Conservation (phyloP, 1,140 invertebrate genomes). For the Palaemon carinicauda region DNA sequence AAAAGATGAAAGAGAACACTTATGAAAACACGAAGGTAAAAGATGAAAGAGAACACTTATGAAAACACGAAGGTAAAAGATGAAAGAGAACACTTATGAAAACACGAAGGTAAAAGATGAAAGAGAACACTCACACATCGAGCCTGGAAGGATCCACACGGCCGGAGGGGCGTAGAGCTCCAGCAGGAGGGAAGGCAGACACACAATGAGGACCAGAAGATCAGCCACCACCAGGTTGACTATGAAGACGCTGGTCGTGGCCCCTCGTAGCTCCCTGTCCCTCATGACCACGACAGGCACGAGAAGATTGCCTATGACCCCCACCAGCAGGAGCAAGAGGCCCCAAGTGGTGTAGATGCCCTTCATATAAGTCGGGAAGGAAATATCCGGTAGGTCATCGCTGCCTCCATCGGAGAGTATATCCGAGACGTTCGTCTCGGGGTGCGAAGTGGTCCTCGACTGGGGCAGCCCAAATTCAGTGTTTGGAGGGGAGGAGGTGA, state of each 20-base stretch:
- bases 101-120: no score
- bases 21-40: no score
- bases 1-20: no score
- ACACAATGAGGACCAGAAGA: slow-evolving; percentile 92
- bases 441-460: no score
- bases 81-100: no score
- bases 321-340: slow-evolving; percentile 33
- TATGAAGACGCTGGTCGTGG: slow-evolving; percentile 73
- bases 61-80: no score
- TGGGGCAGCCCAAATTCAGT: no score
- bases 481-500: no score
- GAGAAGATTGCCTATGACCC: slow-evolving; percentile 41
- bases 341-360: slow-evolving; percentile 40
- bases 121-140: slow-evolving; percentile 47
- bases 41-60: no score
- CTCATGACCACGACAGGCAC: slow-evolving; percentile 50
- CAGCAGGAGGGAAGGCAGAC: slow-evolving; percentile 85
- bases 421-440: no score
- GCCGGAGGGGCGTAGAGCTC: slow-evolving; percentile 53
- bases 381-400: background rate
- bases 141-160: slow-evolving; percentile 44
- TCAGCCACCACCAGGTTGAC: slow-evolving; percentile 95
- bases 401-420: no score
- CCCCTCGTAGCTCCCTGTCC: slow-evolving; percentile 43
- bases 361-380: slow-evolving; percentile 43